Conservation (phyloP, 1,140 invertebrate genomes). For the Monochamus saltuarius region DNA sequence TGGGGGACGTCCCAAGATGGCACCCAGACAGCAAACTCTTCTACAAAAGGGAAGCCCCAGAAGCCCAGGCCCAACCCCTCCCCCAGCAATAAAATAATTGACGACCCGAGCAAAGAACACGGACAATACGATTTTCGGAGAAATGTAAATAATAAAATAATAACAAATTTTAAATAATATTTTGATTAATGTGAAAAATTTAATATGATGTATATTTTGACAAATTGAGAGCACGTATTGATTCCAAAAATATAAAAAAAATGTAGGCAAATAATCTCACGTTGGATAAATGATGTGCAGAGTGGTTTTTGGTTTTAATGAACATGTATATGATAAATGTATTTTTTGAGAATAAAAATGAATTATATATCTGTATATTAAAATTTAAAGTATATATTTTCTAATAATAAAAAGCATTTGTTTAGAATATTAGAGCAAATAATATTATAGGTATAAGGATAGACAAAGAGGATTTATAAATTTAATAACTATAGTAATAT, state of each 20-base stretch:
- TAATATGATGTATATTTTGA: slow-evolving; percentile 9
- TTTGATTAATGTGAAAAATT: slow-evolving; percentile 14
- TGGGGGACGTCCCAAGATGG: slow-evolving; percentile 42
- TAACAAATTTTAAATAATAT: slow-evolving; percentile 15
- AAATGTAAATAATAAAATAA: slow-evolving; percentile 14
- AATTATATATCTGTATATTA: slow-evolving; percentile 1
- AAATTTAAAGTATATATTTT: slow-evolving; percentile 3
- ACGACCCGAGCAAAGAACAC: slow-evolving; percentile 14
- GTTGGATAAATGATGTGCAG: slow-evolving; percentile 12
- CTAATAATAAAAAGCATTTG: background rate
- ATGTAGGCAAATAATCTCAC: too few relatives aligned
- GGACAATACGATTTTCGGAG: slow-evolving; percentile 6
- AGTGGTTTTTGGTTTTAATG: slow-evolving; percentile 1
- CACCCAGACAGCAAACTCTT: slow-evolving; percentile 47
- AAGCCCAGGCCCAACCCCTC: background rate
- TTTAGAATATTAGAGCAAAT: background rate
- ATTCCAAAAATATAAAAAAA: background rate
- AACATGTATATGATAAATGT: slow-evolving; percentile 8
- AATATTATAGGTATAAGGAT: slow-evolving; percentile 30
- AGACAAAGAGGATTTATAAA: background rate
- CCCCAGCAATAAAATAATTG: background rate
- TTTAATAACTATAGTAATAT: slow-evolving; percentile 7
- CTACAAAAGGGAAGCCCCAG: slow-evolving; percentile 45
- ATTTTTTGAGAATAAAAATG: slow-evolving; percentile 5
- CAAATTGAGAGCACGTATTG: slow-evolving; percentile 7